phyloP scores from a whole-genome alignment of 2,113 vertebrate genomes.

The Sinocyclocheilus anophthalmus region DNA sequence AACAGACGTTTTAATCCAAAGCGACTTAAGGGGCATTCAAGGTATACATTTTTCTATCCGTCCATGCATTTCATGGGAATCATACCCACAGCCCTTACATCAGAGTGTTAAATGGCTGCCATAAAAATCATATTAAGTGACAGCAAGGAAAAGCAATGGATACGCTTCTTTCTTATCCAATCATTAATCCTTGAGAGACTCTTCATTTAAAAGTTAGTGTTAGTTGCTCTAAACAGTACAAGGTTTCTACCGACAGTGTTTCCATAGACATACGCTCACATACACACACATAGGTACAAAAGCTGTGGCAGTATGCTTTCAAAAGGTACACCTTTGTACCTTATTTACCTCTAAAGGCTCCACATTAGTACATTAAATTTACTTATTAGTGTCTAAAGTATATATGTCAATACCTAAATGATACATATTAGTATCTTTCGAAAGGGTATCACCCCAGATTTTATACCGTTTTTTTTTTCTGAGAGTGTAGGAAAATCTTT shows the following conservation, averaged over 20 bases:
- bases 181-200: neutral
- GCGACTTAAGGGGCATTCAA: neutral
- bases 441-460: too few relatives aligned
- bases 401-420: too few relatives aligned
- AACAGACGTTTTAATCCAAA: constrained; percentile 11
- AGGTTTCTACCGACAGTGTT: neutral
- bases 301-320: too few relatives aligned
- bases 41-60: neutral
- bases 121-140: neutral
- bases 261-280: neutral
- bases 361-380: too few relatives aligned
- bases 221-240: neutral
- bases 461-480: too few relatives aligned
- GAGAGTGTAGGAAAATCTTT: too few relatives aligned
- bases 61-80: constrained; percentile 1
- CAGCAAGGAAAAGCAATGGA: neutral
- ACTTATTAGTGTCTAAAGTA: too few relatives aligned
- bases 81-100: neutral
- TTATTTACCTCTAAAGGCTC: too few relatives aligned
- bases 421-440: too few relatives aligned
- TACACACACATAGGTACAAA: too few relatives aligned
- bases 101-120: too few relatives aligned
- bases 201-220: neutral
- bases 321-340: too few relatives aligned
- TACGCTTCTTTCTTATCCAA: neutral